phyloP scores from a whole-genome alignment of 2,113 vertebrate genomes.

The Chrysochloris asiatica region DNA sequence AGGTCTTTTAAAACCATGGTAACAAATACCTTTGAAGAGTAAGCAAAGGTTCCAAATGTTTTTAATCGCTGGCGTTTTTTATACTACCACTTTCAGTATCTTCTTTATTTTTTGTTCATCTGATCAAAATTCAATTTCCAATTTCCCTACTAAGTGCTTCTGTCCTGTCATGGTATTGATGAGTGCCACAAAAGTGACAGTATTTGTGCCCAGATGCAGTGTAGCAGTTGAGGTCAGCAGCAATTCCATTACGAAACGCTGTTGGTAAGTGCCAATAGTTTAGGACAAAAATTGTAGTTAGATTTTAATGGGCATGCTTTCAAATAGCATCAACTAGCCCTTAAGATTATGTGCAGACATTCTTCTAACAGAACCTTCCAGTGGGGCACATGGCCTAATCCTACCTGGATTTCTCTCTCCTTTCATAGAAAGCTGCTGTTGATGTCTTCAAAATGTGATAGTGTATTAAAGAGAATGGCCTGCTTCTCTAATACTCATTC shows the following conservation, averaged over 20 bases:
- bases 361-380: not conserved
- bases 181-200: conserved; percentile 62
- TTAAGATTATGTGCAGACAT: conserved; percentile 44
- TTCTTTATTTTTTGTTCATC: conserved; percentile 73
- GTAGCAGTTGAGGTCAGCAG: conserved; percentile 59
- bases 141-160: conserved; percentile 68
- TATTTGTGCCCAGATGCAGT: conserved; percentile 21
- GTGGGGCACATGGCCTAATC: not conserved
- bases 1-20: conserved; percentile 80
- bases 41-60: conserved; percentile 78
- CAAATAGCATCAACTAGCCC: conserved; percentile 50
- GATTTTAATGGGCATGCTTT: conserved; percentile 66
- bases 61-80: conserved; percentile 73
- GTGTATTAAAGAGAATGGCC: not conserved
- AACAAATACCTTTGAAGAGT: conserved; percentile 79
- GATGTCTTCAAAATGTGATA: conserved; percentile 1
- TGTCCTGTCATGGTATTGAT: conserved; percentile 35
- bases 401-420: not conserved
- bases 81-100: conserved; percentile 71
- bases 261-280: conserved; percentile 62
- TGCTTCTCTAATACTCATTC: conserved; percentile 20
- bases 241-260: conserved; percentile 67
- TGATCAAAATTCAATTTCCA: conserved; percentile 77
- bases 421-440: not conserved
- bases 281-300: conserved; percentile 62